phyloP scores from a whole-genome alignment of 2,888 invertebrate genomes.

The Temnothorax rugatulus region DNA sequence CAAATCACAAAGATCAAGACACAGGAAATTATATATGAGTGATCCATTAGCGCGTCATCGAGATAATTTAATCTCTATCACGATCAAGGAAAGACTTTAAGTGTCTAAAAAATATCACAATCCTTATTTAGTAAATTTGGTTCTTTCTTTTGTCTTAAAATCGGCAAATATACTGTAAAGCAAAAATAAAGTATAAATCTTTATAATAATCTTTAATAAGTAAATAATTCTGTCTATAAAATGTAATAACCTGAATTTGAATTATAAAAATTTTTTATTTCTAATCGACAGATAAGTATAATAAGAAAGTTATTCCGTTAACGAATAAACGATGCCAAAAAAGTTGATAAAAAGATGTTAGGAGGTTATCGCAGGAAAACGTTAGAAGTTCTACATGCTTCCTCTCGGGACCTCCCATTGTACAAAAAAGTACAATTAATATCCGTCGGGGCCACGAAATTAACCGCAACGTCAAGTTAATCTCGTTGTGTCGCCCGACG shows the following conservation, averaged over 20 bases:
- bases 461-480: conserved; percentile 75
- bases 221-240: neutral
- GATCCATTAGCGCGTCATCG: neutral
- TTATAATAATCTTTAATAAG: neutral
- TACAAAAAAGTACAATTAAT: conserved; percentile 61
- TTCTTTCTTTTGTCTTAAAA: neutral
- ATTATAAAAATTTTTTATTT: neutral
- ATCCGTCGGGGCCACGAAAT: conserved; percentile 75
- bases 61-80: neutral
- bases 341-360: conserved; percentile 72
- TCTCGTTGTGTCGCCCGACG: conserved; percentile 71
- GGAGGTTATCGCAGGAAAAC: conserved; percentile 83
- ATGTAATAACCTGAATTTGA: neutral
- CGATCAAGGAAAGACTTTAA: neutral
- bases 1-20: conserved; percentile 26
- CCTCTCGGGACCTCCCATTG: conserved; percentile 83
- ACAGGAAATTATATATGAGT: neutral
- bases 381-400: conserved; percentile 77
- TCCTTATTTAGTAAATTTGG: neutral
- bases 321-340: neutral
- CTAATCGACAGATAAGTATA: neutral
- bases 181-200: neutral
- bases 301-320: neutral
- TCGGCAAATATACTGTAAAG: neutral
- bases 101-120: neutral